Base-by-base conservation (phyloP, 2,888 invertebrate species). In the Eupeodes luniger region DNA sequence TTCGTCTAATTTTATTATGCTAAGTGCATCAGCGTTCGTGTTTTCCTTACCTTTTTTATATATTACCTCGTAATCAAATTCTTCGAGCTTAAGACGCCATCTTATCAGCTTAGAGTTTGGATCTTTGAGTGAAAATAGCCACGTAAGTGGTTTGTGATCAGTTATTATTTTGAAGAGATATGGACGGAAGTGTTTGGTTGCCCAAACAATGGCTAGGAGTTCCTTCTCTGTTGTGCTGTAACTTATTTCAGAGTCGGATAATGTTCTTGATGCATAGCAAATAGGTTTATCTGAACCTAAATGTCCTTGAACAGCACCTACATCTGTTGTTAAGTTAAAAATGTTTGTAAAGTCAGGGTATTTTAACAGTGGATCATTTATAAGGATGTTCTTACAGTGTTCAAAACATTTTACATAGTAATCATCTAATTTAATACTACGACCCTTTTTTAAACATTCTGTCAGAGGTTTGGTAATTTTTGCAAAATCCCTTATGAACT, bases 281-380 rank as follows among this genome's bases (percentile, higher is more conserved):
- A 64, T 49, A 34, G 62, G 75, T 44, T 64, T 53, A n/a, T 75
- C 75, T 40, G 62, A 53, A 40, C 75, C 75, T 51, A 76, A 53
- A 49, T 62, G 44, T 16, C 75, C 75, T 64, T 76, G 51, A 19
- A 76, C 16, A 19, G 67, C 67, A 9, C 78, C 47, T 53, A 69
- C 70, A 19, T 70, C 70, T 19, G 62, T 69, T 53, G 70, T 79
- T n/a, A 62, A 51, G 19, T 70, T 79, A 27, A 66, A 66, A n/a
- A 44, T 40, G 16, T 66, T 78, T 12, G 61, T 5, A 14, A 70
- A 79, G 10, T 70, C 76, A 27, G 78, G 78, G 16, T 69, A 69
- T 40, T 69, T 47, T 51, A 78, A 57, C 19, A 66, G 19, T 27
- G 67, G 66, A n/a, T n/a, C n/a, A n/a, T n/a, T n/a, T n/a, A n/a